Conservation (phyloP, 1,140 invertebrate genomes). For the Mya arenaria region DNA sequence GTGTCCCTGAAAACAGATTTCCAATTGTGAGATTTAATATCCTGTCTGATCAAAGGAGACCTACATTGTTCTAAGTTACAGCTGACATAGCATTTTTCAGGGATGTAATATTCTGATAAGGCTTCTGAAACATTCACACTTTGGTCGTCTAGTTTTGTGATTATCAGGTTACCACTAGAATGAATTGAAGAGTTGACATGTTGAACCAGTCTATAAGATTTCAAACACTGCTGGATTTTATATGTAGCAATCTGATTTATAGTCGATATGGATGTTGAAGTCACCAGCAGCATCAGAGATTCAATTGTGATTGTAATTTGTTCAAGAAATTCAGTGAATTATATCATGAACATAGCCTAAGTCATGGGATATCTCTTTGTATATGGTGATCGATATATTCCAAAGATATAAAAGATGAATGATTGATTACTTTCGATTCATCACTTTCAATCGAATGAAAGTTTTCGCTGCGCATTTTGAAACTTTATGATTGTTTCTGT, state of each 20-base stretch:
- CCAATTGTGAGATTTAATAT: not conserved
- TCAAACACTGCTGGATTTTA: slow-evolving; percentile 3
- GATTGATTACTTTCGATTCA: no score
- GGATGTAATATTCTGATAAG: not conserved
- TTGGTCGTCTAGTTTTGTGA: not conserved
- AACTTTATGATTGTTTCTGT: not conserved
- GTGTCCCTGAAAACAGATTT: not conserved
- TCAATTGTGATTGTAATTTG: not conserved
- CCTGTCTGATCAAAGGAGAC: not conserved
- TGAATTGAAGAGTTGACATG: not conserved
- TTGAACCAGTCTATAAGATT: slow-evolving; percentile 13
- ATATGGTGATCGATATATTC: slow-evolving; percentile 6
- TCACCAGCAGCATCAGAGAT: not conserved
- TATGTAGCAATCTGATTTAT: not conserved
- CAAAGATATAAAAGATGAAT: not conserved
- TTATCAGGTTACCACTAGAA: not conserved
- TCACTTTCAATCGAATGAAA: not conserved
- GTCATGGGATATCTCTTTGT: slow-evolving; percentile 1
- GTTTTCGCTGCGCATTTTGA: not conserved
- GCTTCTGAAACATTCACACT: not conserved
- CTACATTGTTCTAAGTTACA: not conserved
- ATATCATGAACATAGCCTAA: not conserved
- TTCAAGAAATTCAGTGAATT: not conserved
- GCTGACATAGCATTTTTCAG: slow-evolving; percentile 2
- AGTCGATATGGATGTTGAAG: slow-evolving; percentile 11